Base-by-base conservation (phyloP, 2,797 vertebrate genomes). In the Galagoides demidoff region DNA sequence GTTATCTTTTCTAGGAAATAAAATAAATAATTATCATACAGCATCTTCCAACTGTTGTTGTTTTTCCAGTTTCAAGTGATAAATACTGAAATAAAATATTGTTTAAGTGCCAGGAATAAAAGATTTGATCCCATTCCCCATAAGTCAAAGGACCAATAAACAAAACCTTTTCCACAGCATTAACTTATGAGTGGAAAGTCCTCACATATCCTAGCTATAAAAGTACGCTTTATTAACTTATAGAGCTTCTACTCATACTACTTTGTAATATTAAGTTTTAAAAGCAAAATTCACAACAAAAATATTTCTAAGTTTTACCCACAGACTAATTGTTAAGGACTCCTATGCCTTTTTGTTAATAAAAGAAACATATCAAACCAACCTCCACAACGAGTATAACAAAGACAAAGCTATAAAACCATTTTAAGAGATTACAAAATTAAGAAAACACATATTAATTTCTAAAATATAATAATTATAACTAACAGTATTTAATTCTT, bases 381-480 rank as follows among this genome's bases (percentile, higher is more conserved):
- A 92, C 2, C 49, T 4, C 22, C 22, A 16, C 74, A 70, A 84
- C 59, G 17, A 71, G 6, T 52, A 16, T 77, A 88, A 87, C 5
- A 70, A 93, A 92, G 79, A 70, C 27, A 92, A 93, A 76, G 29
- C 12, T n/a, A 95, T 27, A 83, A 93, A 91, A 74, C 14, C 16
- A 70, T 84, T 85, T 96, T 39, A 90, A 94, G 94, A 93, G 39
- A 88, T 9, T 66, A 93, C 13, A 90, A 93, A 92, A 90, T 84
- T 29, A 82, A 52, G 9, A 93, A 43, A 70, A 73, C 29, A 95
- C 39, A 11, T 34, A 92, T 22, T 91, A 89, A 45, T 83, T 91
- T 71, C 85, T 95, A 93, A 92, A 90, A 25, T 34, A n/a, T 25
- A 76, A 57, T 39, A 89, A 77, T 43, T 83, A 86, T 73, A 95